Conservation (phyloP, 2,888 invertebrate genomes). For the Marronus borbonicus region DNA sequence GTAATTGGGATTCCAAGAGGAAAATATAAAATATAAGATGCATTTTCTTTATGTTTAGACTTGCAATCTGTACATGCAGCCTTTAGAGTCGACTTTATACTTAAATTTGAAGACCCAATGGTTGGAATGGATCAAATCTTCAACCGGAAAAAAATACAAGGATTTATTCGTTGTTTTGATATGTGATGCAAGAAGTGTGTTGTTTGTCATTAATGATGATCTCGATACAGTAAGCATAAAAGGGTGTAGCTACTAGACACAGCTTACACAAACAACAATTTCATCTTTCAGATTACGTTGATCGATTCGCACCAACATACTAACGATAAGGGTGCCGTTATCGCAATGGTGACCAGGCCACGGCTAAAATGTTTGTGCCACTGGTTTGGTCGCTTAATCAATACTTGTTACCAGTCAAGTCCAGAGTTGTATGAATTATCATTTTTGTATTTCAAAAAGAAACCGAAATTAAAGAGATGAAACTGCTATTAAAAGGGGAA, state of each 20-base stretch:
- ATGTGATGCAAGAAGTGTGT: constrained; percentile 71
- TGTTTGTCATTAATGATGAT: constrained; percentile 71
- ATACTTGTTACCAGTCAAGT: constrained; percentile 67
- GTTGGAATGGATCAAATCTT: constrained; percentile 68
- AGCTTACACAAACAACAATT: neutral
- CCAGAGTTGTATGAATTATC: constrained; percentile 72
- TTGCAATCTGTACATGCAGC: constrained; percentile 70
- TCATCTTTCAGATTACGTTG: constrained; percentile 69
- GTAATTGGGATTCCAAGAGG: constrained; percentile 58
- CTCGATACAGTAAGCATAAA: constrained; percentile 64
- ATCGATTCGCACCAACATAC: constrained; percentile 72
- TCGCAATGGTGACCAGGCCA: constrained; percentile 69
- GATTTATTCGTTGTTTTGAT: constrained; percentile 72
- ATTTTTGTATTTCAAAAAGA: constrained; percentile 69
- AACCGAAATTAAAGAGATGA: constrained; percentile 50
- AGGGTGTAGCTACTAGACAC: neutral
- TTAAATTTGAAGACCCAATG: constrained; percentile 69
- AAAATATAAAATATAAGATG: neutral
- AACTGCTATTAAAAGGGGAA: too few relatives aligned
- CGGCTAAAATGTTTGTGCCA: constrained; percentile 69
- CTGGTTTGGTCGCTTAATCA: constrained; percentile 69
- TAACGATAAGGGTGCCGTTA: constrained; percentile 70
- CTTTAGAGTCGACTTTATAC: constrained; percentile 68
- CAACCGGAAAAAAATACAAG: constrained; percentile 58
- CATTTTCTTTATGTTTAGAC: constrained; percentile 65